A percentile compares a stretch with the other conserved stretches of the same genome.
These are phyloP conservation scores for Tachuris rubrigastra DNA, from an alignment of 2,113 vertebrate species.

Conservation along the genomic window DNA sequence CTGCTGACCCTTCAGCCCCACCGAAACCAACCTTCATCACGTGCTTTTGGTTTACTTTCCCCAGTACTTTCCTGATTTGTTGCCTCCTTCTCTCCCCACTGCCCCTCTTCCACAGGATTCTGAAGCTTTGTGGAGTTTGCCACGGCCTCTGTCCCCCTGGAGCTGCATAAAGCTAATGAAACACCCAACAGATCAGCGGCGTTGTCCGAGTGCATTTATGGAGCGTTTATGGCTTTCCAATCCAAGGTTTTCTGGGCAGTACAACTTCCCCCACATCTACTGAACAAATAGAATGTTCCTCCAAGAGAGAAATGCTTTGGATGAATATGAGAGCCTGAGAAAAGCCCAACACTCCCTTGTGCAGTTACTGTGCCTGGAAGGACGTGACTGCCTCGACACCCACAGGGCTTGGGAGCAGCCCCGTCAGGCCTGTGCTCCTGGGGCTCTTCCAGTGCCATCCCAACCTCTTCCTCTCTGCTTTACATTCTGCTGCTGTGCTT, in stretches of 20 bases:
- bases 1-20: not conserved
- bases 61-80: not conserved
- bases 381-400: not conserved
- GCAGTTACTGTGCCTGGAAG: not conserved
- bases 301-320: not conserved
- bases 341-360: not conserved
- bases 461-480: not conserved
- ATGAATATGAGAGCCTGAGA: not conserved
- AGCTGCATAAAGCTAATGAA: constrained; percentile 27
- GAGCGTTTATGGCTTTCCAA: not conserved
- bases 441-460: not conserved
- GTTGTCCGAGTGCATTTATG: not conserved
- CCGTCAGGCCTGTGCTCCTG: not conserved
- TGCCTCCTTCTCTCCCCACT: not conserved
- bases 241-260: not conserved
- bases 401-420: not conserved
- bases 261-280: not conserved
- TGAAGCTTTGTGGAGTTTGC: not conserved
- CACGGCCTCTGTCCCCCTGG: not conserved
- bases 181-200: constrained; percentile 27
- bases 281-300: not conserved
- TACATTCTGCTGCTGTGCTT: not conserved
- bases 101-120: not conserved
- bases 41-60: not conserved
- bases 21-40: not conserved